These are phyloP conservation scores for Arizona elegans DNA, from an alignment of 2,113 vertebrate genomes.

Conservation along the genomic window DNA sequence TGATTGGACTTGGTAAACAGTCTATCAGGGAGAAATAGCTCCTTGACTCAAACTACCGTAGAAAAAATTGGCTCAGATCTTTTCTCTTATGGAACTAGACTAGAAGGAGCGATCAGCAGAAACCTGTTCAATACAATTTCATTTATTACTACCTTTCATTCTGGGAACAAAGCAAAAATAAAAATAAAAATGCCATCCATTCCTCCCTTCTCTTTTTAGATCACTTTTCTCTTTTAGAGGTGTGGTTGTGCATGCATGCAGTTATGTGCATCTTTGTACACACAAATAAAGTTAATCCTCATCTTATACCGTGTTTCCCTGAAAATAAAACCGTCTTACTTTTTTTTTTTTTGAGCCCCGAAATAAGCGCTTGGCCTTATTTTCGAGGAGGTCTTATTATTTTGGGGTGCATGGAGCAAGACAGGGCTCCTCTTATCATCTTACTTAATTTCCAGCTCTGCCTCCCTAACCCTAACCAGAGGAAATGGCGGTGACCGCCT, in stretches of 20 bases:
- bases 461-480: too few relatives aligned
- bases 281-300: not conserved
- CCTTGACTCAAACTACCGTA: not conserved
- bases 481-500: too few relatives aligned
- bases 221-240: not conserved
- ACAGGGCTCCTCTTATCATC: too few relatives aligned
- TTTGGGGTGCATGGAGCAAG: too few relatives aligned
- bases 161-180: not conserved
- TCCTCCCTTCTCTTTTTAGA: not conserved
- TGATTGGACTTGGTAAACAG: constrained; percentile 11
- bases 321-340: too few relatives aligned
- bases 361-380: too few relatives aligned
- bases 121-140: not conserved
- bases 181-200: not conserved
- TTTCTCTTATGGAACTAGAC: too few relatives aligned
- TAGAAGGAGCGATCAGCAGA: not conserved
- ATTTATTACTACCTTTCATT: not conserved
- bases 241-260: not conserved
- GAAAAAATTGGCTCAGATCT: not conserved
- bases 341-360: too few relatives aligned
- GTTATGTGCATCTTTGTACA: not conserved
- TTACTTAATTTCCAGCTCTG: too few relatives aligned
- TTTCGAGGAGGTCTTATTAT: too few relatives aligned
- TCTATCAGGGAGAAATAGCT: constrained; percentile 3
- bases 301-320: too few relatives aligned